These are phyloP conservation scores for Aleiodes leptofemur DNA, from an alignment of 2,888 invertebrate species.

Conservation along the genomic window DNA sequence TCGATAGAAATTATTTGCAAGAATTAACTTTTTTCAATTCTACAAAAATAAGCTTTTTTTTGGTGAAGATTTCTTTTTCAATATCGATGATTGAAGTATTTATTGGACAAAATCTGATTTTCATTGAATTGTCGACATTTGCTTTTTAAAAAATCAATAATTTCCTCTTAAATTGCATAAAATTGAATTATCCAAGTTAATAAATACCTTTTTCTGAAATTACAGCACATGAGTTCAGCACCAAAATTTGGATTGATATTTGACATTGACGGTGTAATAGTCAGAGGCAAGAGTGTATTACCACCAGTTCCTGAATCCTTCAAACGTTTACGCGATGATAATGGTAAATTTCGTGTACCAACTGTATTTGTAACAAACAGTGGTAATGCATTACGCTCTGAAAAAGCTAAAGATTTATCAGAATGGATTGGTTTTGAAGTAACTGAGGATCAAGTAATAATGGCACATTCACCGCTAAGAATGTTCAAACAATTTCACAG, in stretches of 20 bases:
- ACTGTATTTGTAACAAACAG: constrained; percentile 82
- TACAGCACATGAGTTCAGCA: constrained; percentile 66
- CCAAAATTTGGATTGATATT: constrained; percentile 80
- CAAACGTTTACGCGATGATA: constrained; percentile 75
- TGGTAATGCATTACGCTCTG: constrained; percentile 78
- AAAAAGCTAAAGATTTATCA: constrained; percentile 79
- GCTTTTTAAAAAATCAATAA: too few relatives aligned
- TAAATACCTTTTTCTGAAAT: constrained; percentile 41
- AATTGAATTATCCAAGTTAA: neutral
- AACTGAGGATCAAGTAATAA: constrained; percentile 79
- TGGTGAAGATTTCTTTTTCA: too few relatives aligned
- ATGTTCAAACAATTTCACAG: constrained; percentile 80
- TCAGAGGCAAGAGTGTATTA: constrained; percentile 78
- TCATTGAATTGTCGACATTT: too few relatives aligned
- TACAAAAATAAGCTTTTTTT: too few relatives aligned
- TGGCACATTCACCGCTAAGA: constrained; percentile 81
- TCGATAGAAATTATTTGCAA: too few relatives aligned
- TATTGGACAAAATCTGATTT: neutral
- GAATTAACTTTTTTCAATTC: too few relatives aligned
- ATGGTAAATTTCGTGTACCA: constrained; percentile 79
- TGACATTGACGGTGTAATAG: constrained; percentile 83
- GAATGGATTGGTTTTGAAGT: constrained; percentile 79
- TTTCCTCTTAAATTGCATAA: too few relatives aligned
- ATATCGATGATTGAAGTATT: neutral
- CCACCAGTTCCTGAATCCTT: constrained; percentile 80